Evolutionary conservation across 2,797 vertebrate species (phyloP), one percentile per base, ranked within the genome.

Genomic region (Cygnus olor): DNA sequence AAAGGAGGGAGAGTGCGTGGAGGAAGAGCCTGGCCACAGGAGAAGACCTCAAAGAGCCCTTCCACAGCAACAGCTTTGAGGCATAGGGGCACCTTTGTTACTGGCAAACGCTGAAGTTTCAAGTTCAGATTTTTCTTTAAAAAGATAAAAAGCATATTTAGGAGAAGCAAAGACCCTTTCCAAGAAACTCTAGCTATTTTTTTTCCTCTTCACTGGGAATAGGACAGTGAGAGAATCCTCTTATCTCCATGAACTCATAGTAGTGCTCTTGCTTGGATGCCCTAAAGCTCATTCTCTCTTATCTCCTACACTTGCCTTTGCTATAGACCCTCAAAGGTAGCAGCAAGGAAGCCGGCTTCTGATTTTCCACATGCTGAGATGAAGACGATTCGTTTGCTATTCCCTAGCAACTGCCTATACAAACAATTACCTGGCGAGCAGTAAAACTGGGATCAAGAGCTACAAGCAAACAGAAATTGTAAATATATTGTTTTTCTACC

Each of bases 361-460:
- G 61, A 71, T 84, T 91, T 85, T 83, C 80, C 69, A 69, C 53
- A 74, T 51, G 57, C 65, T 85, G 86, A 83, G 65, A 83, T 85
- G 63, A 85, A 78, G 49, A 80, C 38, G 91, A 88, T 91, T 92
- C 8, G 54, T 93, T 78, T 93, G 58, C 65, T 64, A 82, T 93
- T 90, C 42, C 79, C 57, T 95, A 95, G 90, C 61, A 93, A 95
- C 90, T 71, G 32, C 68, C 49, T 80, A 4, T 65, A 38, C 83
- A 90, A 92, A 82, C 78, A 95, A 34, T n/a, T 71, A 93, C 60
- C 57, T 89, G 72, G 49, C 7, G 1, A 90, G 32, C 54, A 63
- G 34, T 88, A 90, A 93, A 94, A 61, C 38, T 30, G 25, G 24
- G 11, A 32, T 88, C 61, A 36, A 89, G 80, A 87, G n/a, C 30